These are phyloP conservation scores for Notodonta dromedarius DNA, from an alignment of 2,888 invertebrate species.

Conservation along the genomic window DNA sequence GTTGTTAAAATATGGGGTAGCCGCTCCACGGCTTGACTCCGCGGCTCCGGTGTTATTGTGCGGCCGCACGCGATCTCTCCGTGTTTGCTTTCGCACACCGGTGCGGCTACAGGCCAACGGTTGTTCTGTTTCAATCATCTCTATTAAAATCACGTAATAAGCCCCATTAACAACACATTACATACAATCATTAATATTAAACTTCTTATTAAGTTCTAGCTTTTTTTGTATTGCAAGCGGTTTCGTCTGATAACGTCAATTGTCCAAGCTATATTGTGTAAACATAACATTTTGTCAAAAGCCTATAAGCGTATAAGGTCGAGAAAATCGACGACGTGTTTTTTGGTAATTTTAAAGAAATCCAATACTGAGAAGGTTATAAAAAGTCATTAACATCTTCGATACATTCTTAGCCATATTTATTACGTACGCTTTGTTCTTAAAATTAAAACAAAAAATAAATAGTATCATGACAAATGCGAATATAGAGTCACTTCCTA, in stretches of 20 bases:
- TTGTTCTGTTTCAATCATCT: constrained; percentile 39
- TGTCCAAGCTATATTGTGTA: background rate
- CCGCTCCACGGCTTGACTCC: constrained; percentile 69
- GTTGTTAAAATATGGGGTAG: constrained; percentile 85
- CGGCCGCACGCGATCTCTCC: constrained; percentile 75
- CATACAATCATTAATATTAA: background rate
- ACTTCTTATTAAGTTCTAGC: background rate
- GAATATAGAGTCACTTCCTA: background rate
- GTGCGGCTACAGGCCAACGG: constrained; percentile 37
- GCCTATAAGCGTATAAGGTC: background rate
- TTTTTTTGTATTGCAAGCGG: background rate
- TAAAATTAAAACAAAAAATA: too few relatives aligned
- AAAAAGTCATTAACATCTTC: too few relatives aligned
- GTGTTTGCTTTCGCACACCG: constrained; percentile 52
- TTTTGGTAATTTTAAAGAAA: background rate
- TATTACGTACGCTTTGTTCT: too few relatives aligned
- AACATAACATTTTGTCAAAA: background rate
- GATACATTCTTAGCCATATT: too few relatives aligned
- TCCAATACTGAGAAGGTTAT: too few relatives aligned
- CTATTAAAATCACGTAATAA: constrained; percentile 21
- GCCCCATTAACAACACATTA: constrained; percentile 1
- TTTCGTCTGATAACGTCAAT: too few relatives aligned
- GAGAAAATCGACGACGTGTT: background rate
- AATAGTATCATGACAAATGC: too few relatives aligned
- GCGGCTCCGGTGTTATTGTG: constrained; percentile 71